Base-by-base conservation (phyloP, 2,797 vertebrate genomes). In the Acanthopagrus latus region DNA sequence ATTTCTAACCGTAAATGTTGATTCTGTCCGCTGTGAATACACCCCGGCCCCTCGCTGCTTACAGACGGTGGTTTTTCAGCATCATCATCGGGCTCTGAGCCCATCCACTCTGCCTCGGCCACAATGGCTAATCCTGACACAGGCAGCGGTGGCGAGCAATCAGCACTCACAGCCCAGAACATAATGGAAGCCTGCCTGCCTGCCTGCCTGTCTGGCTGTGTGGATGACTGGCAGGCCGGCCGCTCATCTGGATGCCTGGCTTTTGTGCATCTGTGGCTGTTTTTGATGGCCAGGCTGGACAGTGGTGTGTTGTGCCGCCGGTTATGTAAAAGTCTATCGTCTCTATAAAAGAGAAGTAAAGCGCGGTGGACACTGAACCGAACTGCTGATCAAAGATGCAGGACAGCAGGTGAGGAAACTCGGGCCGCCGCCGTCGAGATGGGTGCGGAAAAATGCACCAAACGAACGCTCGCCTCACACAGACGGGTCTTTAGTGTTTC, bases 91-190 rank as follows among this genome's bases (percentile, higher is more conserved):
- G 90, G 84, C 88, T 84, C 78, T 18, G 65, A 86, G 86, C 78
- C 86, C 60, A 80, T 78, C 86, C 83, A 70, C 88, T 88, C 82
- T 77, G 66, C 81, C 85, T 58, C 29, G 47, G 71, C 80, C 88
- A 89, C 88, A 90, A 88, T 77, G 83, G 77, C 81, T 91, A 91
- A 91, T 91, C 88, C 87, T 78, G 81, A 88, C 85, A 85, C 55
- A 84, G 76, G 82, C 81, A 75, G 78, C 85, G 62, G 77, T 20
- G 33, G 82, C 65, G 66, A 81, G 89, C 86, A 92, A 85, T 90
- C 87, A 84, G 75, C 78, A 71, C 59, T 86, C 69, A 33, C 81
- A 84, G 84, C 69, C 85, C 81, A 64, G 80, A 79, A 80, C 85
- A 85, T 83, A 80, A 88, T 89, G 85, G 75, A 87, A 87, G 81